Evolutionary conservation across 2,113 vertebrate species (phyloP), one percentile per base, ranked within the genome.

Genomic region (Holacanthus passer): DNA sequence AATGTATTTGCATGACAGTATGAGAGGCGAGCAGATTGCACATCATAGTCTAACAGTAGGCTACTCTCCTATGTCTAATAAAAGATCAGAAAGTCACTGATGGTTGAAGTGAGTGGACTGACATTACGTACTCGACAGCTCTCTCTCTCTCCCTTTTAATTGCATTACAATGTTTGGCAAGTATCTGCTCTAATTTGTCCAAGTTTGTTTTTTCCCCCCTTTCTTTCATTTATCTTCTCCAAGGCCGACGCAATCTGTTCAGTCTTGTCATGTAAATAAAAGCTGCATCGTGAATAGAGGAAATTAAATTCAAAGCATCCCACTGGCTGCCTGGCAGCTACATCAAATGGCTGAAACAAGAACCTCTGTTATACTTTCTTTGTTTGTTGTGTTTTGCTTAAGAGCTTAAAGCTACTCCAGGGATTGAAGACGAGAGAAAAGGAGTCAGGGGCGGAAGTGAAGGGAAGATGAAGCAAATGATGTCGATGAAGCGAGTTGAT

Each of bases 11-110:
- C 89, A 90, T 91, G 92, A 90, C 91, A 91, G 85, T 89, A 77
- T 87, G 88, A 91, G 87, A 91, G 82, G 85, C n/a, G 91, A 94
- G 92, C 93, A 94, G 92, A 92, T 94, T 94, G 93, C 92, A 94
- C 93, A 92, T 94, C 87, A 93, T 72, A 93, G 92, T 68, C 47
- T 68, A 90, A 84, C 91, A 88, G 87, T 90, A 77, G 90, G 92
- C 85, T 73, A 88, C 77, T 89, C 91, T 90, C 86, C 87, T 72
- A 90, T 67, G 88, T 86, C 79, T 88, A 85, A 91, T 92, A 89
- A 92, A 87, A 74, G 76, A 93, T 90, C 93, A 91, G 87, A 90
- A 92, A 93, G 91, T 89, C 92, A 91, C 78, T 72, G 84, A 78
- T 63, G 88, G 92, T 85, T 84, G 81, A 84, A 89, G 86, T 62